Conservation (phyloP, 1,140 invertebrate species). For the Ruditapes philippinarum region DNA sequence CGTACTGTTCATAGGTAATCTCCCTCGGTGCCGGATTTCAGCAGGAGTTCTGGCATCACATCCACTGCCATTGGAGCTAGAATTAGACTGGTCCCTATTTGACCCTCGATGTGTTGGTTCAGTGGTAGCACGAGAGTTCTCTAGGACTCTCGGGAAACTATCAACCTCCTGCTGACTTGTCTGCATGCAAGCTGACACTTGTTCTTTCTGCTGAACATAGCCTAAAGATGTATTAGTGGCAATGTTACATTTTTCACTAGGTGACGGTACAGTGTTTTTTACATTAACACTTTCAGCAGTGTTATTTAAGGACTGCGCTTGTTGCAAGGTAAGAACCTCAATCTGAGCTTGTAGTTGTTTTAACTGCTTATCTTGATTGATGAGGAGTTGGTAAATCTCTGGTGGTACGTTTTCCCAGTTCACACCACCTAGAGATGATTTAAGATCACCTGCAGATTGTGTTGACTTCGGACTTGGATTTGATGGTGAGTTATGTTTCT, state of each 20-base stretch:
- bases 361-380: constrained; percentile 83
- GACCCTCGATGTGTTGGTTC: not conserved
- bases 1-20: constrained; percentile 79
- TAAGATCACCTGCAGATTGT: constrained; percentile 16
- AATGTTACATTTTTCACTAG: constrained; percentile 75
- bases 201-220: constrained; percentile 33
- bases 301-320: constrained; percentile 61
- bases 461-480: constrained; percentile 22
- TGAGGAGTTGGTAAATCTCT: constrained; percentile 81
- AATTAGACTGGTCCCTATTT: constrained; percentile 46
- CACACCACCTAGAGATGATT: constrained; percentile 39
- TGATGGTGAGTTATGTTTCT: constrained; percentile 72
- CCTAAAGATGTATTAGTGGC: constrained; percentile 79
- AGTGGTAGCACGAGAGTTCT: constrained; percentile 5
- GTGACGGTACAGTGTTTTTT: not conserved
- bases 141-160: not conserved
- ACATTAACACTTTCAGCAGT: constrained; percentile 2
- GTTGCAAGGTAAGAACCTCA: constrained; percentile 76
- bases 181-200: constrained; percentile 72
- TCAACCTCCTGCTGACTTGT: constrained; percentile 74
- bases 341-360: constrained; percentile 83
- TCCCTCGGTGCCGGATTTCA: constrained; percentile 77
- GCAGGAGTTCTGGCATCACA: constrained; percentile 72
- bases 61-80: constrained; percentile 64
- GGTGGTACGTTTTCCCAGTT: constrained; percentile 80